Evolutionary conservation across 2,113 vertebrate species (phyloP).

Genomic region (Microtus richardsoni): DNA sequence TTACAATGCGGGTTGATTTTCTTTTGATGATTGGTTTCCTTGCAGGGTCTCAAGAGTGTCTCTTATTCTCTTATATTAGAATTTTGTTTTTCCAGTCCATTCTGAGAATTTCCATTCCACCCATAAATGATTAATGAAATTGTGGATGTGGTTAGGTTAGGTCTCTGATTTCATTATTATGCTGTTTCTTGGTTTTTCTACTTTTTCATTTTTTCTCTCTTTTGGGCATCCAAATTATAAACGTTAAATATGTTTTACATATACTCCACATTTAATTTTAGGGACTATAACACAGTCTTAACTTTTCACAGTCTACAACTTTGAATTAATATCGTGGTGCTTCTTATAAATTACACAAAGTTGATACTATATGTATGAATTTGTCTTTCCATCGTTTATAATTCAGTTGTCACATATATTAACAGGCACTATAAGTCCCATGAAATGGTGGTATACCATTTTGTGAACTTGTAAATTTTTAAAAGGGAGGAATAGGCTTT

Average conservation of each 20-base stretch:
- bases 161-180: slow-evolving; percentile 15
- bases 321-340: not conserved
- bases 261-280: not conserved
- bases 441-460: not conserved
- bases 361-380: not conserved
- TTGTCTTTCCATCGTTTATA: not conserved
- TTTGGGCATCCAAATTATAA: not conserved
- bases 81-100: not conserved
- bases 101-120: not conserved
- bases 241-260: not conserved
- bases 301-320: not conserved
- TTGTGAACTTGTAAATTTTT: not conserved
- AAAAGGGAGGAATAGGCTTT: not conserved
- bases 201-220: not conserved
- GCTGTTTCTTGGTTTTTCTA: not conserved
- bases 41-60: not conserved
- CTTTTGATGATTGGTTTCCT: slow-evolving; percentile 24
- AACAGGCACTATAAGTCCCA: not conserved
- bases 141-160: slow-evolving; percentile 14
- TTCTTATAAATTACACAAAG: not conserved
- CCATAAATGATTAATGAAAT: slow-evolving; percentile 39
- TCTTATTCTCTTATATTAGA: not conserved
- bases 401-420: not conserved
- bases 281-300: not conserved
- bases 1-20: not conserved